These are phyloP conservation scores for Mormyrus hasselquistii DNA, from an alignment of 2,797 vertebrate species.

Conservation along the genomic window DNA sequence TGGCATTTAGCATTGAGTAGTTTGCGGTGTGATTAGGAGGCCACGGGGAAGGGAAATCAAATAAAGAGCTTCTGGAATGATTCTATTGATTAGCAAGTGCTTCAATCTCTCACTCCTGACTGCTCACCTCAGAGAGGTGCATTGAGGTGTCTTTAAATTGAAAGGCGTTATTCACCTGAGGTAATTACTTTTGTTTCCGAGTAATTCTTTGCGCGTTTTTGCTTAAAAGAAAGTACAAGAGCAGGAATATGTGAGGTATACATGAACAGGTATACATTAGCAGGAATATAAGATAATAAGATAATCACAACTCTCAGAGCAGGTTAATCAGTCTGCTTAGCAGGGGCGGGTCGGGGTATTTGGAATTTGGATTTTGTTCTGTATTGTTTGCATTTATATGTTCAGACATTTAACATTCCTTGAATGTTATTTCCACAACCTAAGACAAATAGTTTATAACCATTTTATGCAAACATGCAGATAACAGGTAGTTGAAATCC, in stretches of 20 bases:
- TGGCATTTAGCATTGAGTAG: background rate
- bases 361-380: background rate
- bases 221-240: background rate
- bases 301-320: too few relatives aligned
- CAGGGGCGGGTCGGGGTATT: background rate
- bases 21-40: background rate
- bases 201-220: background rate
- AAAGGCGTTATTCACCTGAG: slow-evolving; percentile 12
- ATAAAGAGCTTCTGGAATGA: background rate
- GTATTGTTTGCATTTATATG: background rate
- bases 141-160: background rate
- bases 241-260: background rate
- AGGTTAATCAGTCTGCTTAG: background rate
- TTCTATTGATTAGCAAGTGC: background rate
- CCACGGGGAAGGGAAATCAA: background rate
- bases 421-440: background rate
- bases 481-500: background rate
- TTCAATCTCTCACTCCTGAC: background rate
- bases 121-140: background rate
- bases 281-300: too few relatives aligned
- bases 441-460: background rate
- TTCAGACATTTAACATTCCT: background rate
- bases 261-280: background rate
- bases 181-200: background rate
- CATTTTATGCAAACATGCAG: background rate